Base-by-base conservation (phyloP, 2,113 vertebrate species). In the Corvus hawaiiensis region DNA sequence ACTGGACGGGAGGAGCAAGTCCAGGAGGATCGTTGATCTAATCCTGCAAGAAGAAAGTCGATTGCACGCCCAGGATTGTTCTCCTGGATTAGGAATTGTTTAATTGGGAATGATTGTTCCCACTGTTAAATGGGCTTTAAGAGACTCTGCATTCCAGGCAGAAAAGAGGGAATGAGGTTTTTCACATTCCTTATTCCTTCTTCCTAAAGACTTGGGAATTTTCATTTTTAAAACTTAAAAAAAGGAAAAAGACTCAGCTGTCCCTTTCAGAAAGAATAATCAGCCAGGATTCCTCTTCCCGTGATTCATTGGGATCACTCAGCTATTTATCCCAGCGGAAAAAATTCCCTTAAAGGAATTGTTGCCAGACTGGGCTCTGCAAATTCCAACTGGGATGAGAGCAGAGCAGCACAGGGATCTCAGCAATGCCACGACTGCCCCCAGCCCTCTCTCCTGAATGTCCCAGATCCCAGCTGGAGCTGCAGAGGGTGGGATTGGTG, bases 281-380 rank as follows among this genome's bases (percentile, higher is more conserved):
- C 2, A 2, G 13, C 24, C 43, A 16, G 30, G 27, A n/a, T 61
- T 59, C 30, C 35, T 16, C 55, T 61, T 48, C 23, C 26, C 1
- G 2, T 4, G 7, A 3, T 22, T 52, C 32, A 11, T 6, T 75
- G 28, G 22, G 23, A 56, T 35, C 30, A 7, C 58, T 24, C 41
- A 8, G 13, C 13, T 52, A 4, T 30, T 83, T 7, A 39, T 13
- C 63, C 54, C 39, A 7, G 8, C 41, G 55, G 66, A 54, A 67
- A 87, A 75, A 0, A 4, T 64, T 13, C 14, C 19, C 21, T 24
- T 3, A 3, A 37, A 33, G 35, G 24, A 63, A 33, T 4, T 15
- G 6, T 12, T 64, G 37, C 26, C 3, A 9, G n/a, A 6, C 10
- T 32, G 12, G 1, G 13, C 5, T 1, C n/a, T 9, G 24, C 59